Base-by-base conservation (phyloP, 2,888 invertebrate genomes). In the Ligdia adustata region DNA sequence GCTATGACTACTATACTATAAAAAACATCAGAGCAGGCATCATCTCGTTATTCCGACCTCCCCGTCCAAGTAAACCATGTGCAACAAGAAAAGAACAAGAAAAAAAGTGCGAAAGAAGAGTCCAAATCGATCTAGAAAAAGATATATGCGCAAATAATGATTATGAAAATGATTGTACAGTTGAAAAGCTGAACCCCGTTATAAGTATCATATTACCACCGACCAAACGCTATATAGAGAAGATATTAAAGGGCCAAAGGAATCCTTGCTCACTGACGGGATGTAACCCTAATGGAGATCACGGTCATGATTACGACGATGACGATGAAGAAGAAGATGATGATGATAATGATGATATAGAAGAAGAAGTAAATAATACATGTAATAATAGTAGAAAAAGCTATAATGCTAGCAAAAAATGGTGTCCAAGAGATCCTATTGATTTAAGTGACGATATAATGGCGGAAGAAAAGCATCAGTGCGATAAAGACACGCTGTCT, bases 361-460 rank as follows among this genome's bases (percentile, higher is more conserved):
- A 18, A 18, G 6, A 18, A 18, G 18, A 18, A 18, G 4, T 18
- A n/a, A n/a, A n/a, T n/a, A n/a, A n/a, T n/a, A n/a, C n/a, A n/a
- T n/a, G n/a, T n/a, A n/a, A n/a, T n/a, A n/a, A n/a, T n/a, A n/a
- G n/a, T n/a, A n/a, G n/a, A n/a, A n/a, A n/a, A n/a, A n/a, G n/a
- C n/a, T n/a, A n/a, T n/a, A n/a, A n/a, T n/a, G n/a, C n/a, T n/a
- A n/a, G n/a, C n/a, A 7, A 22, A 7, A 22, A 22, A 22, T 22
- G 22, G 22, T 22, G 16, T 20, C 20, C 33, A 33, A 33, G n/a
- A n/a, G n/a, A 22, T 7, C 2, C 7, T n/a, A 22, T 2, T n/a
- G 22, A 22, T 22, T 22, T n/a, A n/a, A 22, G 9, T 39, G 45
- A 2, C 57, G 22, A 22, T n/a, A 7, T 22, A 22, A n/a, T 22